These are phyloP conservation scores for Phymanthus crucifer DNA, from an alignment of 92 coral and sea anemone species.

Conservation along the genomic window DNA sequence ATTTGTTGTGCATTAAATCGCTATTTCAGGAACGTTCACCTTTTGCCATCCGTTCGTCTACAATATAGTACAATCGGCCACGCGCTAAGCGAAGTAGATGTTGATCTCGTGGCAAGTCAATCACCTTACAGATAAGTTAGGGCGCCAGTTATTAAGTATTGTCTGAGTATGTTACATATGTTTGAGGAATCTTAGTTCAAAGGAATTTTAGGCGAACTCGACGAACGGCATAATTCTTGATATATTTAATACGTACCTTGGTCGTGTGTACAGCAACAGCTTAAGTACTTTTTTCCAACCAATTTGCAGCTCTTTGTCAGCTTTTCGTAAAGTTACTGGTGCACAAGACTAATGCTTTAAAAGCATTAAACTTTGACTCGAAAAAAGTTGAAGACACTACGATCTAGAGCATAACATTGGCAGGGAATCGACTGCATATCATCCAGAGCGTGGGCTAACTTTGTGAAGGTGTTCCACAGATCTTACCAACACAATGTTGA, in stretches of 20 bases:
- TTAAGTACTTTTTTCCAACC: neutral
- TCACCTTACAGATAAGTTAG: neutral
- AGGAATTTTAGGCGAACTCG: neutral
- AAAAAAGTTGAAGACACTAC: neutral
- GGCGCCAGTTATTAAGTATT: slow-evolving; percentile 3
- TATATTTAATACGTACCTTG: neutral
- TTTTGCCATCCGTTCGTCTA: too few relatives aligned
- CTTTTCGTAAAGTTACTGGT: too few relatives aligned
- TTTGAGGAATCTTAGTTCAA: neutral
- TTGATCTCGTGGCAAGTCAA: neutral
- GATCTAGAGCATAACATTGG: neutral
- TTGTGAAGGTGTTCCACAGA: neutral
- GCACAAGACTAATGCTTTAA: too few relatives aligned
- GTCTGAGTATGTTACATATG: neutral
- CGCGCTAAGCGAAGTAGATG: too few relatives aligned
- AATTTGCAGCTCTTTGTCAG: too few relatives aligned
- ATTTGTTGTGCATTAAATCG: neutral
- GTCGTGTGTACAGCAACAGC: too few relatives aligned
- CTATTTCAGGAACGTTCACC: slow-evolving; percentile 8
- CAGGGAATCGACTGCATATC: neutral
- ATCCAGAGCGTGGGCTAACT: neutral
- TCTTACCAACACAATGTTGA: neutral
- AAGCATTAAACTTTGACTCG: neutral
- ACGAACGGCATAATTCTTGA: neutral
- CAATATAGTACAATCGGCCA: too few relatives aligned